Conservation (phyloP, 2,888 invertebrate genomes). For the Amphipoea lucens region DNA sequence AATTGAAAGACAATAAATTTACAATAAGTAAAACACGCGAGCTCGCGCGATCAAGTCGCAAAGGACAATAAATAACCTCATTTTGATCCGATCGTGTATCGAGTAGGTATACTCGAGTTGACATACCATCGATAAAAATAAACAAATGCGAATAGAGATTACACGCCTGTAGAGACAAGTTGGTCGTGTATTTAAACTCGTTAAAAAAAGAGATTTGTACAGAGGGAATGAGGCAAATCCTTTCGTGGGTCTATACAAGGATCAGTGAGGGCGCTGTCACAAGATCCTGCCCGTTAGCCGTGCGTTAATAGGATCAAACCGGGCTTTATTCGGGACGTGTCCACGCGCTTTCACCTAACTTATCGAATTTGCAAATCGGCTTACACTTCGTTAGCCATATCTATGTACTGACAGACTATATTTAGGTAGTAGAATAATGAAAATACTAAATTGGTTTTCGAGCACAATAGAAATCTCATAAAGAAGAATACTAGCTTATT, state of each 20-base stretch:
- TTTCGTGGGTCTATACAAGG: conserved; percentile 77
- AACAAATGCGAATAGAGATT: conserved; percentile 73
- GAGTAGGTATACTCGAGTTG: conserved; percentile 63
- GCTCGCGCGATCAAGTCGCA: conserved; percentile 67
- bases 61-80: conserved; percentile 73
- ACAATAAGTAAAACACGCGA: conserved; percentile 70
- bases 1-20: conserved; percentile 70
- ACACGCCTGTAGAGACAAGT: conserved; percentile 61
- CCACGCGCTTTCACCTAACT: conserved; percentile 89
- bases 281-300: conserved; percentile 87
- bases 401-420: conserved; percentile 47
- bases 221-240: conserved; percentile 72
- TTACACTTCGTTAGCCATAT: conserved; percentile 88
- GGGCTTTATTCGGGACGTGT: conserved; percentile 88
- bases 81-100: conserved; percentile 70
- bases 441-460: not conserved
- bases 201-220: conserved; percentile 70
- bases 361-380: conserved; percentile 90
- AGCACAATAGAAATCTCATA: not conserved
- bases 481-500: not conserved
- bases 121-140: conserved; percentile 74
- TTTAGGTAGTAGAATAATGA: conserved; percentile 32
- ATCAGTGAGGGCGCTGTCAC: conserved; percentile 81
- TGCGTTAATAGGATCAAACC: conserved; percentile 90
- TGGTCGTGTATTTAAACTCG: conserved; percentile 64